These are phyloP conservation scores for Psittacula echo DNA, from an alignment of 2,797 vertebrate species.

Conservation along the genomic window DNA sequence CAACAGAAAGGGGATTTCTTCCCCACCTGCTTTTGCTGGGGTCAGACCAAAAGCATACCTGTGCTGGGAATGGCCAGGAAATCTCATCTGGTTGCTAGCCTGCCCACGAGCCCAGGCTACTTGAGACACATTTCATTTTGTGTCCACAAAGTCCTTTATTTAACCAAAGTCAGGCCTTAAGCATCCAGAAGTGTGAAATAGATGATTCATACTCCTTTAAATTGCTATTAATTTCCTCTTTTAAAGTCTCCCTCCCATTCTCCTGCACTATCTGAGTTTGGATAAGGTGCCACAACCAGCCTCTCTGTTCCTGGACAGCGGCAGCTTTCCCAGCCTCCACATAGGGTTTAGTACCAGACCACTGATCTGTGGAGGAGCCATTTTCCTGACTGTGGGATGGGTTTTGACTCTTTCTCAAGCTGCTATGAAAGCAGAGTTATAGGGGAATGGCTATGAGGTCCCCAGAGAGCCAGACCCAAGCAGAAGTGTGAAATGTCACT, in stretches of 20 bases:
- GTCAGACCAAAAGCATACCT: background rate
- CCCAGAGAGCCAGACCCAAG: slow-evolving; percentile 11
- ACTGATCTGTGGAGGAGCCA: background rate
- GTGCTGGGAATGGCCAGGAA: background rate
- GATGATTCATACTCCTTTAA: background rate
- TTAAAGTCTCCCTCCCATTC: background rate
- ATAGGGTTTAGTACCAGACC: background rate
- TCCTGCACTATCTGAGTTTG: background rate
- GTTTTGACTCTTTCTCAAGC: background rate
- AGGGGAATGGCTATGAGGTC: background rate
- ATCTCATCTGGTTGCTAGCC: background rate
- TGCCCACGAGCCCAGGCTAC: background rate
- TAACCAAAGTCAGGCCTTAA: background rate
- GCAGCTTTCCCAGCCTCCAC: accelerated
- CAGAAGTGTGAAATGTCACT: slow-evolving; percentile 47
- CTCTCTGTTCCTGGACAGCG: background rate
- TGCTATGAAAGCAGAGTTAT: background rate
- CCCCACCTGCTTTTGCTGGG: background rate
- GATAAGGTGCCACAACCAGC: background rate
- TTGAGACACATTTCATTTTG: background rate
- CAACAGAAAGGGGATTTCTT: background rate
- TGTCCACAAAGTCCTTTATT: background rate
- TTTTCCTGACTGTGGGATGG: background rate
- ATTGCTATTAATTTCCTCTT: background rate
- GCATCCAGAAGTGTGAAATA: background rate